Base-by-base conservation (phyloP, 2,888 invertebrate species). In the Harpalus rubripes region DNA sequence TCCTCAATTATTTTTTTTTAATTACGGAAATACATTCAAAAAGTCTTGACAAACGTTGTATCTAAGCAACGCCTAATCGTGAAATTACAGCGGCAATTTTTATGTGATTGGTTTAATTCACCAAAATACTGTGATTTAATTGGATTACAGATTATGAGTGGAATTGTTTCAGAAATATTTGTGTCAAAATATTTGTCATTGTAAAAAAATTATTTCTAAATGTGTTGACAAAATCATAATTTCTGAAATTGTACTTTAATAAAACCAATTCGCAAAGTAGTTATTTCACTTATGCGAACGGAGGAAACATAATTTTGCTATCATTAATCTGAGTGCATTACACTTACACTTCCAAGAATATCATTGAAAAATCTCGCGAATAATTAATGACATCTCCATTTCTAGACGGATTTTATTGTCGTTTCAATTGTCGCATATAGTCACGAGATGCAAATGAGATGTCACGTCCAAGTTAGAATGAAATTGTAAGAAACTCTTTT, bases 371-470 rank as follows among this genome's bases (percentile, higher is more conserved):
- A 72, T 41, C 26, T 32, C 16, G 41, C 39, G 16, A 72, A 41
- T 72, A 41, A 72, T 72, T 26, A 72, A 72, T 72, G 68, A 72
- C 18, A n/a, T 41, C 39, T 72, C 16, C 68, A n/a, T 41, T 7
- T 72, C 16, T 39, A 72, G 68, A 72, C 41, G 41, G 68, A 72
- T 39, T 63, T 72, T 72, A 72, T 72, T 72, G 68, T 41, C 68
- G 15, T 16, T 72, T 72, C 18, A 26, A 26, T 32, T 26, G 63
- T 12, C 63, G 12, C 63, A 12, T 22, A 63, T 63, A 22, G 12
- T 63, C n/a, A 12, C 32, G 26, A 63, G 22, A 63, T 63, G 63
- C 63, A 63, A 63, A 63, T 26, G 12, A 63, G 26, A 26, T 61
- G 59, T 15, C 59, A 61, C 59, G 4, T 61, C 8, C 59, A 15